phyloP scores from a whole-genome alignment of 2,113 vertebrate species.

The Bothrops jararaca region DNA sequence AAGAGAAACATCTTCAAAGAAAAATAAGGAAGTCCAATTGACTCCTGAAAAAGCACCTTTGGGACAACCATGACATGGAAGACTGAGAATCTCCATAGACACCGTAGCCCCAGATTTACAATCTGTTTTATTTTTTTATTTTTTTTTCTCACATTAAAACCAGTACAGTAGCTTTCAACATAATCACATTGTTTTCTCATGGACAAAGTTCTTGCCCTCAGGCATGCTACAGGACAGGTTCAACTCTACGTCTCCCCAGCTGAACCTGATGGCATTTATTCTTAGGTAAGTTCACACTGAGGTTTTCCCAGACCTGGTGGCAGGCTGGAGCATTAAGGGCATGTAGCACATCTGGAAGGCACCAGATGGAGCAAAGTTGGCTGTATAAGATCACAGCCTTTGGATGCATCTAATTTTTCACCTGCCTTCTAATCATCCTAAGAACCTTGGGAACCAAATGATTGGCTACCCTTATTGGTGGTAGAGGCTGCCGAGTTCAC shows the following conservation, averaged over 20 bases:
- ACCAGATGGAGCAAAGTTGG: neutral
- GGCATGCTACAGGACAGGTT: neutral
- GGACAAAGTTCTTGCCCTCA: neutral
- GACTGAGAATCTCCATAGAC: too few species aligned
- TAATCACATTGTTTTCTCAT: slow-evolving; percentile 20
- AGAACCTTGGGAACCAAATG: neutral
- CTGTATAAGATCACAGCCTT: neutral
- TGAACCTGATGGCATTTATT: neutral
- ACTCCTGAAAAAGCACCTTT: too few species aligned
- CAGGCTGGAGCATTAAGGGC: neutral
- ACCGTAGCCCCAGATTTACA: neutral
- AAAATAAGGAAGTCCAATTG: too few species aligned
- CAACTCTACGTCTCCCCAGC: neutral
- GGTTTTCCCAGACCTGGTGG: neutral
- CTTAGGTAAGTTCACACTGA: neutral
- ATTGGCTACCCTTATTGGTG: neutral
- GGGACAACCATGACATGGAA: too few species aligned
- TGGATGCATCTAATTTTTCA: neutral
- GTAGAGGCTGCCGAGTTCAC: neutral
- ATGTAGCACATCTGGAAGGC: neutral
- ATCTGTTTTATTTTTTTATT: slow-evolving; percentile 3
- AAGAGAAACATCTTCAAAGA: too few species aligned
- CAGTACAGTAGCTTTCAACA: neutral
- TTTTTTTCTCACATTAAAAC: slow-evolving; percentile 10
- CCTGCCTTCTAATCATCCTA: neutral